Evolutionary conservation across 1,140 invertebrate genomes (phyloP), one percentile per base, ranked within the genome.

Genomic region (Condylostylus longicornis): DNA sequence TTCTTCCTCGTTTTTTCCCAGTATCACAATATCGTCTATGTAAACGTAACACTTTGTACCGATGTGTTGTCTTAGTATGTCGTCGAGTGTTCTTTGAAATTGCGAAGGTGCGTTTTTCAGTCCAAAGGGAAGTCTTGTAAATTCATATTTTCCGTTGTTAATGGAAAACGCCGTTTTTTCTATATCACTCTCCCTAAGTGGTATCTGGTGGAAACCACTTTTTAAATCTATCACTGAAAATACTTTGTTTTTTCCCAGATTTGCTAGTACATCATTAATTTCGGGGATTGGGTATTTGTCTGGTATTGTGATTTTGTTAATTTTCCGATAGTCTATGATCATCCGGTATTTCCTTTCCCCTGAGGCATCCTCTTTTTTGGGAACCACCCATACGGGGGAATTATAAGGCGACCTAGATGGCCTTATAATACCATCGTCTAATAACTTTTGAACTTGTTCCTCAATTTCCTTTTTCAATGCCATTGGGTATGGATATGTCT

Each of bases 241-340:
- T 37, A 53, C 61, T 31, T 42, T 49, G 4, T 42, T 41, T 12
- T 47, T 49, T 1, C 51, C 51, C 27, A 71, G 37, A 21, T 49
- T 47, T 33, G 64, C 56, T 27, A 73, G 45, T 17, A 54, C 49
- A 10, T 63, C 59, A 15, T 56, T 57, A 5, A 70, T 68, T 7
- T 60, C 48, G 4, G 67, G 67, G 5, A 72, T 42, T 6, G 68
- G 68, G 48, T 55, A 69, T 13, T 37, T 33, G 42, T 70, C 64
- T 10, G 46, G 34, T n/a, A 53, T 40, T 21, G 49, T 51, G 34
- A 46, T 41, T 31, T 43, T 34, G 41, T 55, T 57, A 17, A 53
- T 22, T 42, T 50, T 52, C 22, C 50, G 21, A 35, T 47, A 59
- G 41, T 58, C 55, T 17, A 56, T 42, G 4, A 51, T 46, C 19